Base-by-base conservation (phyloP, 2,888 invertebrate species). In the Pammene fasciana region DNA sequence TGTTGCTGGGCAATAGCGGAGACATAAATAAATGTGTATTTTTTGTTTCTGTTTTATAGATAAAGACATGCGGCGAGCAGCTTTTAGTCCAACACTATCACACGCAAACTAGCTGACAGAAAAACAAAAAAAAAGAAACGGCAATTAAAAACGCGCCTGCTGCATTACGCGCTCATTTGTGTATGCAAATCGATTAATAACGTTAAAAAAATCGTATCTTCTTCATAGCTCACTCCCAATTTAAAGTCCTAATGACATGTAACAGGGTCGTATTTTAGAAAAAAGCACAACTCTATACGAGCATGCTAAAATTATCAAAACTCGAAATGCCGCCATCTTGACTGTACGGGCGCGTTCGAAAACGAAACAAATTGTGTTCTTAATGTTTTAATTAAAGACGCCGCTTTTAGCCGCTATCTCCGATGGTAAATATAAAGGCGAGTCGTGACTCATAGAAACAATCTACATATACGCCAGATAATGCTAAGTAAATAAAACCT, bases 301-400 rank as follows among this genome's bases (percentile, higher is more conserved):
- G 9, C 52, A 18, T 36, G n/a, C 41, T 41, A 18, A 52, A 41
- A 10, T 50, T 41, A n/a, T 41, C 41, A n/a, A 11, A 48, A 62
- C 41, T 41, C 52, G 41, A 62, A 62, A 65, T 65, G 52, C 71
- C 77, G 77, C 81, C 73, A 78, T 82, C 82, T 82, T 80, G 79
- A 78, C 75, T 79, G 82, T 72, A 80, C 79, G 75, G 78, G 77
- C 76, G 75, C 75, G 75, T 75, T 73, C 74, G 78, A 80, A 81
- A 83, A 81, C 76, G 79, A 80, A 84, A 83, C 85, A 84, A 86
- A 86, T 83, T 84, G 82, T 82, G 78, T 81, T 83, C 85, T 87
- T 83, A 86, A 87, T 84, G 86, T 88, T 85, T 89, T 88, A 87
- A 88, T 89, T 87, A 87, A 82, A 79, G 77, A 78, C 52, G 79